Evolutionary conservation across 2,888 invertebrate genomes (phyloP), one percentile per base, ranked within the genome.

Genomic region (Prostheceraeus crozeri): DNA sequence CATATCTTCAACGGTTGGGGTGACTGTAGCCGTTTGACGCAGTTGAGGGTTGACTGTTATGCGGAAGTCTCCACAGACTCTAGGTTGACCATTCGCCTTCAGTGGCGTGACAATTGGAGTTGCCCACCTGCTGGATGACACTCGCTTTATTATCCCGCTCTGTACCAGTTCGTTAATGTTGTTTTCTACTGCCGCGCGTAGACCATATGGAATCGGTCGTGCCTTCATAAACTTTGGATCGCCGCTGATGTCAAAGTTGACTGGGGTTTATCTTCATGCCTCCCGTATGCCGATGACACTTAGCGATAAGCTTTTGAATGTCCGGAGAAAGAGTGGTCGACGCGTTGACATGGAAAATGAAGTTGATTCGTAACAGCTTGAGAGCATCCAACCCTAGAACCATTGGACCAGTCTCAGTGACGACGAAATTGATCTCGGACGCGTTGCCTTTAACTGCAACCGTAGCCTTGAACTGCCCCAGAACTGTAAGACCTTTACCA

Each of bases 1-100:
- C 23, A 48, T 48, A 48, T 48, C 48, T 48, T 48, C 48, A n/a
- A n/a, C n/a, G n/a, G n/a, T n/a, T 48, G 48, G 48, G 23, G 48
- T 48, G 8, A 14, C 27, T 23, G 14, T 19, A 48, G 23, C 4
- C 6, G 48, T 48, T 23, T 48, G 48, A 23, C 27, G 23, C 48
- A 48, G 27, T 23, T 48, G 48, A 48, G 48, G 48, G 27, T 48
- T 48, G 8, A 48, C 27, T 4, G 48, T 8, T 11, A 48, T 28
- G 8, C 27, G 23, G 23, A 25, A 48, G 14, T 48, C 48, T 25
- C 48, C 48, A 48, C 48, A 48, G 8, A 48, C 27, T 14, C 48
- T 48, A 28, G 48, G 48, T 19, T 8, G 6, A 14, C 14, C 48
- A 8, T 4, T 25, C 27, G 4, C 14, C 27, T 48, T 48, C 25